Percentiles rank a stretch among this genome's conserved stretches.
Evolutionary conservation across 2,113 vertebrate species (phyloP).

Genomic region (Chrysemys picta): DNA sequence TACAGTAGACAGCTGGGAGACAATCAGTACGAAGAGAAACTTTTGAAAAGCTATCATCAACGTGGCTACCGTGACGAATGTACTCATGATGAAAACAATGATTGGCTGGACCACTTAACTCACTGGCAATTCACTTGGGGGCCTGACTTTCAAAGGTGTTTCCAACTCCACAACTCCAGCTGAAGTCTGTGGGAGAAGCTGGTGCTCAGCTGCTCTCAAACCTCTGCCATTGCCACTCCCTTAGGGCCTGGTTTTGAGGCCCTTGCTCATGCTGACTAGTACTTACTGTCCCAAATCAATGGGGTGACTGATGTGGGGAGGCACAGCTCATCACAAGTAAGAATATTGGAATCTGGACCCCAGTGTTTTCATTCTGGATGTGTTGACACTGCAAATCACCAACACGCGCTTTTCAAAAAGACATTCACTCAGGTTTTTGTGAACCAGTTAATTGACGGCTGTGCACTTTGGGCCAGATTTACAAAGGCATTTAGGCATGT

Average conservation of each 20-base stretch:
- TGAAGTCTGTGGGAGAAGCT: neutral
- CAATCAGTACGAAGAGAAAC: slow-evolving; percentile 14
- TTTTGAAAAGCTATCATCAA: slow-evolving; percentile 44
- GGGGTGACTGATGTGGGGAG: neutral
- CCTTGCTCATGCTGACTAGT: neutral
- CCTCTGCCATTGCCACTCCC: neutral
- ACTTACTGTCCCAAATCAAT: neutral
- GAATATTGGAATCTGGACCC: neutral
- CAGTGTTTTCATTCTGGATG: neutral
- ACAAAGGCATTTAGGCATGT: neutral
- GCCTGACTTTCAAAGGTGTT: slow-evolving; percentile 6
- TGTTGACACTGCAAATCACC: neutral
- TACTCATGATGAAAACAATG: neutral
- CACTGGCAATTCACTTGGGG: neutral
- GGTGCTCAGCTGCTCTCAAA: slow-evolving; percentile 25
- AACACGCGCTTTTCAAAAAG: neutral
- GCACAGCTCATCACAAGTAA: neutral
- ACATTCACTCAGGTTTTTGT: neutral
- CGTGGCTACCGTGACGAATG: slow-evolving; percentile 29
- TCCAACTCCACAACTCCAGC: neutral
- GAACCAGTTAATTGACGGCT: neutral
- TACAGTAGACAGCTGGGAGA: neutral
- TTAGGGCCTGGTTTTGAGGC: neutral
- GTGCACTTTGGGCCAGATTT: neutral
- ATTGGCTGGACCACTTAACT: slow-evolving; percentile 23